These are phyloP conservation scores for Anguilla rostrata DNA, from an alignment of 2,113 vertebrate genomes.

Conservation along the genomic window DNA sequence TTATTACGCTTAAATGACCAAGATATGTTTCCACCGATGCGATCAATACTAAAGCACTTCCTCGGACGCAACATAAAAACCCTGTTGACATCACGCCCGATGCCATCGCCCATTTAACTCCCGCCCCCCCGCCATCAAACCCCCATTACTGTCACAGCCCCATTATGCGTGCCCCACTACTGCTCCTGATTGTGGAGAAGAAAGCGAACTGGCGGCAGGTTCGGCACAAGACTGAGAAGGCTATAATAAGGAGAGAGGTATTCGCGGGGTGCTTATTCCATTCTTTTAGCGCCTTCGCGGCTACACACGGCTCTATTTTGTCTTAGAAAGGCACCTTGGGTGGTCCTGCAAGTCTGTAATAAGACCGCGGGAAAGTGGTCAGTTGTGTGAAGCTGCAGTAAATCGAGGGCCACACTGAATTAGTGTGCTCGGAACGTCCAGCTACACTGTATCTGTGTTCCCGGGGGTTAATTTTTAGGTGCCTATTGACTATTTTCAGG, in stretches of 20 bases:
- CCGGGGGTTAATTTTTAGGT: neutral
- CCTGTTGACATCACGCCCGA: neutral
- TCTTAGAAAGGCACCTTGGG: neutral
- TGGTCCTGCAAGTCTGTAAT: neutral
- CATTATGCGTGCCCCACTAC: neutral
- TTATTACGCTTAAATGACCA: constrained; percentile 29
- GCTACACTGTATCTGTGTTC: neutral
- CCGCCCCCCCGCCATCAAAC: neutral
- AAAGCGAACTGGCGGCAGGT: neutral
- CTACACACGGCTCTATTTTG: neutral
- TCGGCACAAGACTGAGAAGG: neutral
- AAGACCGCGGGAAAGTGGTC: neutral
- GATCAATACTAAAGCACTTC: constrained; percentile 23
- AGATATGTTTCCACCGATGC: constrained; percentile 4
- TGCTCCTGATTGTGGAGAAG: neutral
- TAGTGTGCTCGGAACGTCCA: neutral
- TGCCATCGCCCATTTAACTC: neutral
- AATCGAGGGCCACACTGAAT: neutral
- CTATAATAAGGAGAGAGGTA: neutral
- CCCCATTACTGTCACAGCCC: neutral
- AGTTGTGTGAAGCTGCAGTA: neutral
- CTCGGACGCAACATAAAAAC: constrained; percentile 6
- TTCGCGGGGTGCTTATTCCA: neutral
- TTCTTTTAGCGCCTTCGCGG: neutral
- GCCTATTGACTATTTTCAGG: neutral